These are phyloP conservation scores for Heliconius nattereri DNA, from an alignment of 1,140 invertebrate genomes.

Conservation along the genomic window DNA sequence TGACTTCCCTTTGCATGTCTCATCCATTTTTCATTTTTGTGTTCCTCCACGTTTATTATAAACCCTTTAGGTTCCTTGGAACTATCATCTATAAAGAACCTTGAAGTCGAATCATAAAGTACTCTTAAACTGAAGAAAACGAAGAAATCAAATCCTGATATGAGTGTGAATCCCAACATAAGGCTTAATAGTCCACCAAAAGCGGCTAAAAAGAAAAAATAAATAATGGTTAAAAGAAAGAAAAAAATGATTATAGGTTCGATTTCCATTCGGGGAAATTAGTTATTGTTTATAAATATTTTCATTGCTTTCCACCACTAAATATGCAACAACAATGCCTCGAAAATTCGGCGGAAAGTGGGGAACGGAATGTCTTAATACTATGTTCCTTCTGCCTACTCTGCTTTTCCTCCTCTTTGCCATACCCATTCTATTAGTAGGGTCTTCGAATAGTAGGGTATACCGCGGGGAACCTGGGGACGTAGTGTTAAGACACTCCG, in stretches of 20 bases:
- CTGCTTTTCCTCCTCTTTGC: no score
- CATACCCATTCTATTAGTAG: no score
- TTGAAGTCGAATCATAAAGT: conserved; percentile 37
- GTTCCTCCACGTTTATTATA: conserved; percentile 40
- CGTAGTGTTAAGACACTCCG: background rate
- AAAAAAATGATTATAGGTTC: no score
- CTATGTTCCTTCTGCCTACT: no score
- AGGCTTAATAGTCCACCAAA: conserved; percentile 85
- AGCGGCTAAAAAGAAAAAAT: conserved; percentile 81
- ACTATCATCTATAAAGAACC: conserved; percentile 3
- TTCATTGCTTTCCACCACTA: no score
- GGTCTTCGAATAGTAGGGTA: background rate
- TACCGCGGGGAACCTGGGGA: background rate
- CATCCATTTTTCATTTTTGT: conserved; percentile 28
- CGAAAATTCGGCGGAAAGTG: no score
- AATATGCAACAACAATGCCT: no score
- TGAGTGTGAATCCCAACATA: conserved; percentile 86
- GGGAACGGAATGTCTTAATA: no score
- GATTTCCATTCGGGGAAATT: no score
- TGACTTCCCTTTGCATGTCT: conserved; percentile 17
- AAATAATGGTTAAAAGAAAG: no score
- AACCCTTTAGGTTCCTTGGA: conserved; percentile 17
- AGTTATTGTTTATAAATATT: background rate
- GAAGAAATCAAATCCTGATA: conserved; percentile 84
- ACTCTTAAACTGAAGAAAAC: conserved; percentile 82